Evolutionary conservation across 2,888 invertebrate species (phyloP), one percentile per base, ranked within the genome.

Genomic region (Bruchidius siliquastri): DNA sequence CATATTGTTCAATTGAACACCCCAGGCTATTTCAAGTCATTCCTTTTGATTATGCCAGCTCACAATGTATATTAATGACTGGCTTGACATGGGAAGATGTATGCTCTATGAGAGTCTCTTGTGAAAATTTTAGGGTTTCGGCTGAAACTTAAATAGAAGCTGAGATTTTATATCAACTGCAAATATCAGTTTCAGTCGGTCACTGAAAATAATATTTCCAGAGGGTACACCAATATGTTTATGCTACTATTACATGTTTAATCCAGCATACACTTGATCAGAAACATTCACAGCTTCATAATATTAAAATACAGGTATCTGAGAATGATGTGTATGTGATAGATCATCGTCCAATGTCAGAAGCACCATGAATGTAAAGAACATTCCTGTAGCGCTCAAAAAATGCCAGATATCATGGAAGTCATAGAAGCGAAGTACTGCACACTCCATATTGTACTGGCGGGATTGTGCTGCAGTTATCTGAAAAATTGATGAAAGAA

Each of bases 331-430:
- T 0, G 90, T 91, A 79, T 90, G 88, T 0, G 87, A 86, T n/a
- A 95, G 84, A 78, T 93, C 93, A 82, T 96, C 96, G 83, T 96
- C 96, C 73, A 95, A 85, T 0, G 94, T 92, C 13, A 96, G 87
- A 74, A 96, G 85, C 74, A 93, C 91, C 91, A 94, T 92, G 84
- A 95, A 94, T n/a, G 93, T 93, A 78, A 94, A 91, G 84, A 94
- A 95, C 89, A 95, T 90, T 69, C 93, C 93, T 67, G 91, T 89
- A 0, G 95, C 93, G 10, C 94, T 95, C 67, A 95, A 85, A 79
- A 92, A 90, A 85, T 96, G 95, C 96, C 96, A 96, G 71, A 94
- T 89, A 84, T 96, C 96, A 85, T 96, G 96, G 49, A 88, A 89
- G 85, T 96, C 96, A 84, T 93, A 94, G 84, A 95, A 93, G 70